These are phyloP conservation scores for Anarhynchus alexandrinus DNA, from an alignment of 2,113 vertebrate species.

Conservation along the genomic window DNA sequence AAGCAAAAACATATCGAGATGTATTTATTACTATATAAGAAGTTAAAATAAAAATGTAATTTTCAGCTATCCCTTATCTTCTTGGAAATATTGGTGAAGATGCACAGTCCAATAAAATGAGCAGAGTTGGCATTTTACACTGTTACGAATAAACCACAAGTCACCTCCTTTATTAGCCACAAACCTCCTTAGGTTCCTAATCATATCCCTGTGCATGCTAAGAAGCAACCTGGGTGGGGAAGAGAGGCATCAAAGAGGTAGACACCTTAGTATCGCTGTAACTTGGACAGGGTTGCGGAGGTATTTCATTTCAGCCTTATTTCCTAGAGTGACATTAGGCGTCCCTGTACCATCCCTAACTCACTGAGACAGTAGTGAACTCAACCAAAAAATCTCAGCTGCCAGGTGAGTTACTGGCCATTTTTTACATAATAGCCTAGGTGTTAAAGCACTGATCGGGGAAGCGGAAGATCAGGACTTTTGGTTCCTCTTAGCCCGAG, in stretches of 20 bases:
- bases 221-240: background rate
- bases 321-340: background rate
- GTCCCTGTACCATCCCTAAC: background rate
- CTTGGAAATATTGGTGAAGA: background rate
- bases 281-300: background rate
- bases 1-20: background rate
- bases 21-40: background rate
- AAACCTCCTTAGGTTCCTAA: background rate
- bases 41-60: background rate
- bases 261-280: background rate
- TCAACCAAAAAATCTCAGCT: constrained; percentile 21
- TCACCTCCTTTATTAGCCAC: background rate
- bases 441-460: background rate
- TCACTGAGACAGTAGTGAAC: constrained; percentile 27
- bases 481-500: background rate
- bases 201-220: background rate
- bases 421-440: background rate
- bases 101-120: background rate
- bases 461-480: background rate
- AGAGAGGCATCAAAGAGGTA: background rate
- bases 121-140: background rate
- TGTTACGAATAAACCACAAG: background rate
- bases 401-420: background rate
- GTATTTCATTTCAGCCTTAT: constrained; percentile 1
- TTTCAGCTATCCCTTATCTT: background rate